These are phyloP conservation scores for Distichodus sexfasciatus DNA, from an alignment of 2,797 vertebrate species.

Conservation along the genomic window DNA sequence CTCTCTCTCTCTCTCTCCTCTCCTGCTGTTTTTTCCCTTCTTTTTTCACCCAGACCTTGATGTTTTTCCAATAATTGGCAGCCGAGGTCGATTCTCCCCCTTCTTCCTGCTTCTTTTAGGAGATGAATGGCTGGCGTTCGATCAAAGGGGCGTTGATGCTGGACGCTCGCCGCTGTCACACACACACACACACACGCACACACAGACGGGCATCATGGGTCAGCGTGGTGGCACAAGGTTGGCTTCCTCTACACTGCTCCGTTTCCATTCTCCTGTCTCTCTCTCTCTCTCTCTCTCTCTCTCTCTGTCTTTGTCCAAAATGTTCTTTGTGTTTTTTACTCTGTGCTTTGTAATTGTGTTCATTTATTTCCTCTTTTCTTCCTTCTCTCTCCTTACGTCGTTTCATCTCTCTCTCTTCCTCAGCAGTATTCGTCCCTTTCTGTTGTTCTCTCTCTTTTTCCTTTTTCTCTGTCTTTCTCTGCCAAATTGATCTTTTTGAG, in stretches of 20 bases:
- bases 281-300: constrained; percentile 28
- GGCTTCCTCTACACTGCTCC: constrained; percentile 60
- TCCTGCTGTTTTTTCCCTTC: constrained; percentile 46
- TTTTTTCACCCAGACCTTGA: constrained; percentile 78
- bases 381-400: too few species aligned
- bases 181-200: constrained; percentile 76
- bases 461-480: too few species aligned
- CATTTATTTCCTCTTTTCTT: too few species aligned
- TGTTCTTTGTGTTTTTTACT: too few species aligned
- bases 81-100: constrained; percentile 72
- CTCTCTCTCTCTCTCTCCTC: constrained; percentile 30
- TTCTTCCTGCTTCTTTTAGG: constrained; percentile 82
- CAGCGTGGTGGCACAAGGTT: constrained; percentile 74
- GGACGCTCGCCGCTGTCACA: constrained; percentile 77
- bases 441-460: too few species aligned
- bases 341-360: too few species aligned
- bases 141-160: constrained; percentile 88
- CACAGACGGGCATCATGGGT: constrained; percentile 80
- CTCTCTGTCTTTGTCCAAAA: background rate
- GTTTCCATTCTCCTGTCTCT: constrained; percentile 1
- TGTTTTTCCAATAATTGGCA: constrained; percentile 95
- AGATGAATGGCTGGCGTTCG: constrained; percentile 90
- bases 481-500: too few species aligned
- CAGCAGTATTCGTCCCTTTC: too few species aligned
- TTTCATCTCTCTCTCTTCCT: too few species aligned